Percentiles rank a stretch among this genome's conserved stretches.
Evolutionary conservation across 2,797 vertebrate genomes (phyloP).

Genomic region (Chaetophractus vellerosus): DNA sequence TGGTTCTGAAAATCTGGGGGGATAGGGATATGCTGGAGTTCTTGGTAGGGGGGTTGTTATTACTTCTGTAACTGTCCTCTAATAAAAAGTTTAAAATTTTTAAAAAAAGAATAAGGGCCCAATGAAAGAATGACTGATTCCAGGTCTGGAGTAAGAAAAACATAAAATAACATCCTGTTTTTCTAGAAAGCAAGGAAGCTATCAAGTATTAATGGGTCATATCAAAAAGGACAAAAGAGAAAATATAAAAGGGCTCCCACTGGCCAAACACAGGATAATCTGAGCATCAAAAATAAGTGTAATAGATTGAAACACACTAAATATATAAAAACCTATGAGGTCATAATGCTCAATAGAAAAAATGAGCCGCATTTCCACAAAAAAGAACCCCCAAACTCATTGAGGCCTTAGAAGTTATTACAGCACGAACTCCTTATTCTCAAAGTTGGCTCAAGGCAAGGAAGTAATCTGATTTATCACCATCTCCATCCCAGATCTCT

Average conservation of each 20-base stretch:
- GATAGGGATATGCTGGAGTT: too few species aligned
- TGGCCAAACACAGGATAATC: background rate
- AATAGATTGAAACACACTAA: background rate
- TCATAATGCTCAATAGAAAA: background rate
- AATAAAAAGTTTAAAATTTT: too few species aligned
- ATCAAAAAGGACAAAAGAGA: background rate
- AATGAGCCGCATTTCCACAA: background rate
- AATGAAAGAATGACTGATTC: background rate
- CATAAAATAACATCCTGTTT: background rate
- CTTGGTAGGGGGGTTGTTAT: too few species aligned
- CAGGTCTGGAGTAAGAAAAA: background rate
- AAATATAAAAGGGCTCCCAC: background rate
- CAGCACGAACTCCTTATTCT: too few species aligned
- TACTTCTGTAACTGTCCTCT: too few species aligned
- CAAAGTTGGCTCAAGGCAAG: too few species aligned
- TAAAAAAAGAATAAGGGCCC: background rate
- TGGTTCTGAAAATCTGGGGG: too few species aligned
- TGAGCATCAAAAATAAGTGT: background rate
- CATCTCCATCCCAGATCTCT: too few species aligned
- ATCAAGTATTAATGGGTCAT: background rate
- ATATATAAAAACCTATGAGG: background rate
- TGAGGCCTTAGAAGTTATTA: too few species aligned
- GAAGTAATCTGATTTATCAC: too few species aligned
- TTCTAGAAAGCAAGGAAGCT: background rate
- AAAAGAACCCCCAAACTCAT: too few species aligned